A percentile compares a stretch with the other conserved stretches of the same genome.
Evolutionary conservation across 1,140 invertebrate species (phyloP).

Genomic region (Monomorium pharaonis): DNA sequence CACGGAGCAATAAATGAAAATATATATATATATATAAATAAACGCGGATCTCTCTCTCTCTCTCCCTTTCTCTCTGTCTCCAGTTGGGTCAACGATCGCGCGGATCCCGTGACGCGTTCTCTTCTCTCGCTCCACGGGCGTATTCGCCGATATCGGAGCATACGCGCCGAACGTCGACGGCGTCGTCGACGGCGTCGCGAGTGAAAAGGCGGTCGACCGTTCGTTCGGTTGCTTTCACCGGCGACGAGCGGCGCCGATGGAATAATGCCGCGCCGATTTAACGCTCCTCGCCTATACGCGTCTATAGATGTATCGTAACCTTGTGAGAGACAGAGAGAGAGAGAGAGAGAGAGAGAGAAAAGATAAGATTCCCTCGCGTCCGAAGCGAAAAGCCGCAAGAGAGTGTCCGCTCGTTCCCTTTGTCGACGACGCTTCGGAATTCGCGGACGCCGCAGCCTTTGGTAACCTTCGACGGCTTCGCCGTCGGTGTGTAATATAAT

Average conservation of each 20-base stretch:
- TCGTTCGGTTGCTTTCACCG: slow-evolving; percentile 79
- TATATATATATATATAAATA: background rate
- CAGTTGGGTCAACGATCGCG: slow-evolving; percentile 56
- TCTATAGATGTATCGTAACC: too few species aligned
- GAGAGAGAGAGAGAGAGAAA: too few species aligned
- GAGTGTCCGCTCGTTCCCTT: background rate
- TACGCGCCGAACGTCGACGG: slow-evolving; percentile 21
- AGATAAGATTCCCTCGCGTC: background rate
- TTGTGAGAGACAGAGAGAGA: too few species aligned
- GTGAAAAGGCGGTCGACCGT: slow-evolving; percentile 80
- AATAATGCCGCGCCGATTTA: slow-evolving; percentile 70
- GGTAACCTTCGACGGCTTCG: background rate
- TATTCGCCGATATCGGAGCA: slow-evolving; percentile 53
- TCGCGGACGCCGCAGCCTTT: background rate
- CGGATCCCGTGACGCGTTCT: slow-evolving; percentile 26
- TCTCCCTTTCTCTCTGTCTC: too few species aligned
- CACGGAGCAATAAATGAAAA: background rate
- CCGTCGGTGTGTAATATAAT: background rate
- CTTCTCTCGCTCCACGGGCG: slow-evolving; percentile 43
- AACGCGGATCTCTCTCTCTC: background rate
- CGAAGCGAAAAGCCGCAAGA: too few species aligned
- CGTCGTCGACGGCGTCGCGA: slow-evolving; percentile 58
- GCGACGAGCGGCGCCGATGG: slow-evolving; percentile 51
- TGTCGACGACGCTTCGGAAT: slow-evolving; percentile 16
- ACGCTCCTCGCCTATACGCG: too few species aligned